A percentile compares a stretch with the other conserved stretches of the same genome.
Conservation (phyloP, 1,140 invertebrate species). For the Schlechtendalia chinensis region DNA sequence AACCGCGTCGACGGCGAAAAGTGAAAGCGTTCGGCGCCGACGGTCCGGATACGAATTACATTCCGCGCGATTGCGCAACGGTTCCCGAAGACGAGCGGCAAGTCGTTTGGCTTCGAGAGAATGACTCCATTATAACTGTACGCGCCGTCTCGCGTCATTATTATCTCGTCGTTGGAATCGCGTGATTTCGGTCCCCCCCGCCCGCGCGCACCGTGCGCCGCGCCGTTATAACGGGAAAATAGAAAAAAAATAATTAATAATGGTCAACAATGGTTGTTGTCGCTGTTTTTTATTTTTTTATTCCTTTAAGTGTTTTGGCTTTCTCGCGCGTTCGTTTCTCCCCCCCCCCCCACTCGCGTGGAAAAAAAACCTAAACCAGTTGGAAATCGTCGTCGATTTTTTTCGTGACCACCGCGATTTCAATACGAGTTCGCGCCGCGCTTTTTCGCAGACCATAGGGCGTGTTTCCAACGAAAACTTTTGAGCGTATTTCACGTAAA, state of each 20-base stretch:
- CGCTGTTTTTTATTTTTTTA: no score
- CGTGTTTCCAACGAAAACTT: no score
- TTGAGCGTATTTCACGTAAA: no score
- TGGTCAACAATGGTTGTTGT: slow-evolving; percentile 22
- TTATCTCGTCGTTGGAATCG: no score
- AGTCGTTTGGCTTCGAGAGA: neutral
- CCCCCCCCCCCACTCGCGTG: no score
- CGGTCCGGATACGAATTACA: slow-evolving; percentile 39
- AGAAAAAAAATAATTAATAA: neutral
- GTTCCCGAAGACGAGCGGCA: neutral
- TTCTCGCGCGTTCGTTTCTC: neutral
- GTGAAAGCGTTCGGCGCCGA: slow-evolving; percentile 42
- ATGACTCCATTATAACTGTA: neutral
- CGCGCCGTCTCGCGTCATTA: no score
- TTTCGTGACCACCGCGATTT: no score
- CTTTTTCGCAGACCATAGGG: no score
- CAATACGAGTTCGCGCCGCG: no score
- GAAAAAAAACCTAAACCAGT: slow-evolving; percentile 19
- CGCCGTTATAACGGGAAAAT: neutral
- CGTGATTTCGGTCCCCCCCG: neutral
- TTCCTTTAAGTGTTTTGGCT: neutral
- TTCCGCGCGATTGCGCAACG: slow-evolving; percentile 37
- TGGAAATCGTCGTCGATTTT: neutral
- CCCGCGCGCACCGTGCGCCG: no score
- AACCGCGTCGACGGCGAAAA: neutral